phyloP scores from a whole-genome alignment of 1,140 invertebrate genomes.

The Drosophila novamexicana region DNA sequence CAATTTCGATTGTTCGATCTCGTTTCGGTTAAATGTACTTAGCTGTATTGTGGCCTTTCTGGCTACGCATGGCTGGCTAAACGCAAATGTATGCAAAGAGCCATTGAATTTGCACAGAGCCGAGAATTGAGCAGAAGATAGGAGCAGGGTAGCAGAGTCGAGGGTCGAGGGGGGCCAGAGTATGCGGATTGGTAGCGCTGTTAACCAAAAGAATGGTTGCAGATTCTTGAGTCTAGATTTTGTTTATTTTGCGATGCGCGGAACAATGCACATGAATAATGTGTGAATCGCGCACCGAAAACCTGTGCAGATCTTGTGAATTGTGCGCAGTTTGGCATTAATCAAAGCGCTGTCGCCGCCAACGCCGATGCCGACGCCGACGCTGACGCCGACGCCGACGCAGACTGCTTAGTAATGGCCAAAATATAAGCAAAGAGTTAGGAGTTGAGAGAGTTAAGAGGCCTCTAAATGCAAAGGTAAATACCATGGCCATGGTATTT shows the following conservation, averaged over 20 bases:
- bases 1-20: slow-evolving; percentile 23
- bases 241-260: slow-evolving; percentile 71
- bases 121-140: not conserved
- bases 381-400: slow-evolving; percentile 38
- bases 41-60: slow-evolving; percentile 58
- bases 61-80: slow-evolving; percentile 80
- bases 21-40: slow-evolving; percentile 52
- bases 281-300: slow-evolving; percentile 75
- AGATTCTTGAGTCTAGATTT: slow-evolving; percentile 81
- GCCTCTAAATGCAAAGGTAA: slow-evolving; percentile 73
- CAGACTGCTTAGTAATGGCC: slow-evolving; percentile 67
- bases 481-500: slow-evolving; percentile 76
- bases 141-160: not conserved
- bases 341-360: slow-evolving; percentile 76
- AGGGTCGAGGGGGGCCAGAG: not conserved
- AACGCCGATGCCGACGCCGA: slow-evolving; percentile 30
- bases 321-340: slow-evolving; percentile 73
- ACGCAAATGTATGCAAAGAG: slow-evolving; percentile 82
- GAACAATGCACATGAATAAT: slow-evolving; percentile 82
- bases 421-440: slow-evolving; percentile 24
- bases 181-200: slow-evolving; percentile 45
- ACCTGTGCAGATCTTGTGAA: slow-evolving; percentile 74
- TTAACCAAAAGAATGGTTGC: slow-evolving; percentile 70
- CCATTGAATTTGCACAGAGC: slow-evolving; percentile 76
- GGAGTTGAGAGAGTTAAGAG: slow-evolving; percentile 10